A percentile compares a stretch with the other conserved stretches of the same genome.
These are phyloP conservation scores for Gnathonemus longibarbis DNA, from an alignment of 2,113 vertebrate species.

Conservation along the genomic window DNA sequence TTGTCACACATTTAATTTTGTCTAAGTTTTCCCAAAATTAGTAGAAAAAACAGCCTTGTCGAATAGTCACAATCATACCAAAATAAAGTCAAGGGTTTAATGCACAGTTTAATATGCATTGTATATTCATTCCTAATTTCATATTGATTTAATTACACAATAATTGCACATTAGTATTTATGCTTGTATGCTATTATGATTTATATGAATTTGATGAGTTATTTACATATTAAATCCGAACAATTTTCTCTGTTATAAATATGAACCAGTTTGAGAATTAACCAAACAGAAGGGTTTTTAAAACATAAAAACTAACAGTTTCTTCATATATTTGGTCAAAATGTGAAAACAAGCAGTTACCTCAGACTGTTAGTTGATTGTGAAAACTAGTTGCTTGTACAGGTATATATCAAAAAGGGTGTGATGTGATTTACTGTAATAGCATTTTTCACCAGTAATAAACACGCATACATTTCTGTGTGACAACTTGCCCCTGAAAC, in stretches of 20 bases:
- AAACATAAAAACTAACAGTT: neutral
- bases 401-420: neutral
- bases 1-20: neutral
- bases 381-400: neutral
- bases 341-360: neutral
- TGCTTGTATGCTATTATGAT: neutral
- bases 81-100: neutral
- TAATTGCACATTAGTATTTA: neutral
- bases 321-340: neutral
- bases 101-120: neutral
- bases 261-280: neutral
- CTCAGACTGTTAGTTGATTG: neutral
- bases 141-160: neutral
- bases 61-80: neutral
- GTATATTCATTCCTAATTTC: neutral
- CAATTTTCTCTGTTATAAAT: neutral
- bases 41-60: neutral
- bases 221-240: neutral
- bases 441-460: neutral
- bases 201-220: neutral
- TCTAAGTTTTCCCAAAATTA: neutral
- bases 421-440: neutral
- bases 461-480: neutral
- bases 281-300: neutral
- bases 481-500: neutral